A percentile compares a stretch with the other conserved stretches of the same genome.
phyloP scores from a whole-genome alignment of 1,140 invertebrate species.

The Gonatopus flavifemur region DNA sequence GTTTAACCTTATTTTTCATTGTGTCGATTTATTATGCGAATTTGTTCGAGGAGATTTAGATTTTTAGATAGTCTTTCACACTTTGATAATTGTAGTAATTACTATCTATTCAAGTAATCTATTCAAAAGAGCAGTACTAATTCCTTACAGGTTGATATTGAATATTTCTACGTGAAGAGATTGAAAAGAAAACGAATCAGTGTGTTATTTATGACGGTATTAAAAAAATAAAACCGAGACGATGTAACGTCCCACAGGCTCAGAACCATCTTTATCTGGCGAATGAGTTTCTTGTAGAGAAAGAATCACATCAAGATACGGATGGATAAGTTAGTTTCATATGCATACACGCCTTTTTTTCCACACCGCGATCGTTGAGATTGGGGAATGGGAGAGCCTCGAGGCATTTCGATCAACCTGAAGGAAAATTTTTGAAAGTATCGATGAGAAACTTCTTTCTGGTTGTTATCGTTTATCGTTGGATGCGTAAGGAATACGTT shows the following conservation, averaged over 20 bases:
- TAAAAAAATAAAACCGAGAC: conserved; percentile 12
- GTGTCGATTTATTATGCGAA: no score
- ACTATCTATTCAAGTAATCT: no score
- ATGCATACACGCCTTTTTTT: conserved; percentile 19
- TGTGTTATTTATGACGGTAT: conserved; percentile 20
- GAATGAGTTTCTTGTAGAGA: conserved; percentile 10
- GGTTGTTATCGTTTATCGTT: no score
- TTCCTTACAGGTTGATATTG: no score
- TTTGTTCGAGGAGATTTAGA: no score
- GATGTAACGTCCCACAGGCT: conserved; percentile 3
- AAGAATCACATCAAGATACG: conserved; percentile 10
- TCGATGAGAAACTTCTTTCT: conserved; percentile 1
- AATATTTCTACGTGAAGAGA: no score
- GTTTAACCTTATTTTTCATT: no score
- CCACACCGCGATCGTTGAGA: background rate
- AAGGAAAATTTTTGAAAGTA: conserved; percentile 2
- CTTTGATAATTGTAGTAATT: no score
- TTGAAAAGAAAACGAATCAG: conserved; percentile 18
- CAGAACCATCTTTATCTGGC: conserved; percentile 8
- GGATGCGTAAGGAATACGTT: no score
- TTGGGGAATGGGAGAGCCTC: no score
- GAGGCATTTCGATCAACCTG: background rate
- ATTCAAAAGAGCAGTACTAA: no score
- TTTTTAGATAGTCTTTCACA: no score
- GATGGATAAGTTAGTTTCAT: conserved; percentile 25